Evolutionary conservation across 2,888 invertebrate genomes (phyloP).

Genomic region (Biston betularia): DNA sequence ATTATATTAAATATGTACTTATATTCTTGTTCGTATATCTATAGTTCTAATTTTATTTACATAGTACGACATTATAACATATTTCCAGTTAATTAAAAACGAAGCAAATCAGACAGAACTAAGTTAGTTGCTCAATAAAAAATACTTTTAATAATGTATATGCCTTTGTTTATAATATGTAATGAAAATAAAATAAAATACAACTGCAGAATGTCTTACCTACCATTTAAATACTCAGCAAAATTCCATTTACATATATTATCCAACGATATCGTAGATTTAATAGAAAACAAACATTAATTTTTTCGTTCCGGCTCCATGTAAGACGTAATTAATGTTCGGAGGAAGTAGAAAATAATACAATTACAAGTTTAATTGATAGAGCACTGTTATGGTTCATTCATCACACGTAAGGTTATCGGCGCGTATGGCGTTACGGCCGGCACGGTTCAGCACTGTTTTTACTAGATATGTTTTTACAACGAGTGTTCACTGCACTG

Average conservation of each 20-base stretch:
- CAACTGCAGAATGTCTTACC: conserved; percentile 58
- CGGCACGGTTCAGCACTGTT: conserved; percentile 61
- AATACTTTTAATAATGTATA: background rate
- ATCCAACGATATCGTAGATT: conserved; percentile 57
- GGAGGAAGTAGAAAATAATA: conserved; percentile 77
- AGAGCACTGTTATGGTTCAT: conserved; percentile 70
- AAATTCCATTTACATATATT: conserved; percentile 64
- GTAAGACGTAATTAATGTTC: conserved; percentile 78
- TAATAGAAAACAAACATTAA: conserved; percentile 71
- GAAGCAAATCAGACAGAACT: background rate
- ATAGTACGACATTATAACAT: too few relatives aligned
- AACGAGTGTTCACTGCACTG: conserved; percentile 62
- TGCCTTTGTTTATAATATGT: background rate
- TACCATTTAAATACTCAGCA: conserved; percentile 77
- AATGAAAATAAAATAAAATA: conserved; percentile 35
- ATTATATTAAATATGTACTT: background rate
- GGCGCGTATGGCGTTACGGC: conserved; percentile 52
- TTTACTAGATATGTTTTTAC: conserved; percentile 50
- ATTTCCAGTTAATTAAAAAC: background rate
- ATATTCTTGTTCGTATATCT: too few relatives aligned
- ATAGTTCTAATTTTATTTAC: too few relatives aligned
- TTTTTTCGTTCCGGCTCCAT: conserved; percentile 78
- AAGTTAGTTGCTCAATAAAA: background rate
- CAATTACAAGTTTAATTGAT: conserved; percentile 76
- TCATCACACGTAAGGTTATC: conserved; percentile 58